These are phyloP conservation scores for Elephantulus edwardii DNA, from an alignment of 2,113 vertebrate genomes.

Conservation along the genomic window DNA sequence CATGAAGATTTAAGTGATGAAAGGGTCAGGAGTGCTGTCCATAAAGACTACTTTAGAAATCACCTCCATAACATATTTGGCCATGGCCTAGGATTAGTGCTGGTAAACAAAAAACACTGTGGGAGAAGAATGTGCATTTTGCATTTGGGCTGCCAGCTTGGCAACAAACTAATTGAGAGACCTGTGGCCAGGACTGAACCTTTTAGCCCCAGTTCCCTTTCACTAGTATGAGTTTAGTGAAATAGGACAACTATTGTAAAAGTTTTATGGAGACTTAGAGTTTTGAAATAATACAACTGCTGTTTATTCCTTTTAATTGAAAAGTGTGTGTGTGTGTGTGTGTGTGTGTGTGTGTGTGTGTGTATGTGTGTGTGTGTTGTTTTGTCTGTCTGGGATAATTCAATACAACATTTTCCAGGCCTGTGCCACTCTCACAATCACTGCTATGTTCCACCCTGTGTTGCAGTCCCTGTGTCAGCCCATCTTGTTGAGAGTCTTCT, in stretches of 20 bases:
- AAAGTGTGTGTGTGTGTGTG: not conserved
- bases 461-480: no score
- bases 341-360: not conserved
- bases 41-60: not conserved
- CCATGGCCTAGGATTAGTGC: not conserved
- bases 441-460: not conserved
- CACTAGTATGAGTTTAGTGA: not conserved
- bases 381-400: not conserved
- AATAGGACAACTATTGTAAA: not conserved
- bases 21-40: not conserved
- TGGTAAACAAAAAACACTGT: not conserved
- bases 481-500: not conserved
- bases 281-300: not conserved
- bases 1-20: not conserved
- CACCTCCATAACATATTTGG: not conserved
- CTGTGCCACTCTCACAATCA: not conserved
- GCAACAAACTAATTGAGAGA: not conserved
- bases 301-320: not conserved
- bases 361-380: not conserved
- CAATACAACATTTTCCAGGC: not conserved
- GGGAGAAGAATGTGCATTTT: accelerated
- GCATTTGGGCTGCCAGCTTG: accelerated
- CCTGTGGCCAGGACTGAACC: not conserved
- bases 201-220: not conserved
- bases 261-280: not conserved